Evolutionary conservation across 2,888 invertebrate genomes (phyloP), one percentile per base, ranked within the genome.

Genomic region (Drosophila pseudotakahashii): DNA sequence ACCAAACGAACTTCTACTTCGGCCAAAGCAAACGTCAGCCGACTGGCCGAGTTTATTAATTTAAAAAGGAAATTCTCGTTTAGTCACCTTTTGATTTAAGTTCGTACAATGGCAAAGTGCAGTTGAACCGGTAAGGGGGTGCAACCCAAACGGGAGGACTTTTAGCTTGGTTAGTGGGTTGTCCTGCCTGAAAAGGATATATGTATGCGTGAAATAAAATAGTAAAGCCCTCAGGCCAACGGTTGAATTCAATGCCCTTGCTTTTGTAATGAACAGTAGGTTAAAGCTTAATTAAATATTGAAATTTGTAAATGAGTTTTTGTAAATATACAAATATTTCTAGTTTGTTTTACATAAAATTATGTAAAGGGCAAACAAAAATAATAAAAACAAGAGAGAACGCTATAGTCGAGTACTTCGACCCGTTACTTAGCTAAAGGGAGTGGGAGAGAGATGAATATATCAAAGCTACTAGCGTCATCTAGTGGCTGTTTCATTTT

Each of bases 31-130:
- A 57, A 54, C 44, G 66, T 53, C 54, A 61, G 62, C 32, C 68
- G 30, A 37, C 42, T 45, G 55, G 64, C 54, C 66, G 79, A 79
- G 81, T 89, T 87, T 90, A 91, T 91, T 90, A 90, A 90, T 91
- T 88, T 88, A 83, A 91, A 91, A 87, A 89, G 90, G 91, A 90
- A 90, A 91, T 90, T 90, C 88, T 81, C 89, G 86, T 91, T 91
- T 90, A 90, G 89, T 91, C 90, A 89, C 89, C 88, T 88, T 85
- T 89, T 83, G 81, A 89, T 88, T 88, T 83, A 86, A 86, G 84
- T 74, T 73, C 68, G 58, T 39, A 64, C 64, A 62, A 59, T 58
- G 67, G 60, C 72, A 50, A 50, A 71, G 72, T 58, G 72, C 72
- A 59, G 34, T 34, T 30, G 13, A 26, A 32, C 23, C 14, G 10